Base-by-base conservation (phyloP, 2,113 vertebrate genomes). In the Megatriorchis doriae region DNA sequence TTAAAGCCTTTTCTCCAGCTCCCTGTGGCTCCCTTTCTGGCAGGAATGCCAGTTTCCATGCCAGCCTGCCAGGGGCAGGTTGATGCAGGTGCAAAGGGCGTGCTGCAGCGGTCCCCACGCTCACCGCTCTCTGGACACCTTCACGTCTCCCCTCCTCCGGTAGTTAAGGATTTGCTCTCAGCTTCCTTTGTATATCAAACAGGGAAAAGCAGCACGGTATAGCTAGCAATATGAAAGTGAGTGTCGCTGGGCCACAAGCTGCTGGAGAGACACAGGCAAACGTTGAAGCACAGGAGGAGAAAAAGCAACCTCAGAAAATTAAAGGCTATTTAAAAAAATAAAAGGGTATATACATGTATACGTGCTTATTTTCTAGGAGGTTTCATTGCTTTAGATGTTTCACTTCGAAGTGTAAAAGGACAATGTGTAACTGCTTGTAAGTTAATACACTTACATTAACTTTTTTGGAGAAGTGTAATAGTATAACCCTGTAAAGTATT, bases 21-120 rank as follows among this genome's bases (percentile, higher is more conserved):
- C 8, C 38, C 38, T 59, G 40, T 17, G 48, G 38, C 48, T 77
- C 43, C 23, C 42, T 78, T 86, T 88, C 55, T 63, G 27, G 26
- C n/a, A 14, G 3, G 5, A 85, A 8, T 0, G 0, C 20, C 32
- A 9, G n/a, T 43, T 61, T 55, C 23, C 9, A 5, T 36, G 34
- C 23, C 9, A 14, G 42, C 52, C 65, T 9, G 22, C 7, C 45
- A 58, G 45, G 31, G 43, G 8, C 36, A 77, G 61, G 48, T 11
- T 1, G 4, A 27, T 0, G 1, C 13, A 27, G 42, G 34, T 36
- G 84, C 0, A 0, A 65, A 59, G 32, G 63, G 16, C 0, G 0
- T 8, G 25, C 48, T 53, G 56, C 27, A 38, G 61, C 7, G 2
- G 7, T n/a, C 23, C 55, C 21, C 56, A 9, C 0, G 1, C 17